phyloP scores from a whole-genome alignment of 2,113 vertebrate species.

The Centrocercus urophasianus region DNA sequence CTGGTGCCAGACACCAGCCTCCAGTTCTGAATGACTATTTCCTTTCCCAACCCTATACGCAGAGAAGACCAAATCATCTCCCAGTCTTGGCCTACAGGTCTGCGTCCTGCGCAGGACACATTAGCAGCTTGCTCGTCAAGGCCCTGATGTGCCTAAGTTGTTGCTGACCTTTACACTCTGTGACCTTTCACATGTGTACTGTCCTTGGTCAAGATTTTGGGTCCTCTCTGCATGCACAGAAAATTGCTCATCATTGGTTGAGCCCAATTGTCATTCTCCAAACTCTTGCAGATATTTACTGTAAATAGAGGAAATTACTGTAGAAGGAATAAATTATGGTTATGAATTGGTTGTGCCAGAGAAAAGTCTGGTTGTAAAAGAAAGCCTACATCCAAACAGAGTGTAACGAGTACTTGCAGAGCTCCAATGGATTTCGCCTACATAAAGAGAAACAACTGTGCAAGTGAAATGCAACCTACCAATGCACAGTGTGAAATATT shows the following conservation, averaged over 20 bases:
- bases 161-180: rapidly evolving
- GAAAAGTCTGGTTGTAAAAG: not conserved
- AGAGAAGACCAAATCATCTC: not conserved
- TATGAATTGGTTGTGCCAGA: not conserved
- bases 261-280: not conserved
- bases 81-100: not conserved
- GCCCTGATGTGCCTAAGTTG: too few relatives aligned
- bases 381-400: not conserved
- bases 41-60: not conserved
- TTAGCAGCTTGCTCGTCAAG: not conserved
- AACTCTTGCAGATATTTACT: not conserved
- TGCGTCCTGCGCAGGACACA: not conserved
- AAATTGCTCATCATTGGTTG: not conserved
- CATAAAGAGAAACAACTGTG: not conserved
- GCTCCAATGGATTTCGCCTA: not conserved
- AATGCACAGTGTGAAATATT: not conserved
- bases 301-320: not conserved
- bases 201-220: not conserved
- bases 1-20: not conserved
- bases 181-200: not conserved
- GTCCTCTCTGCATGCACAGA: rapidly evolving
- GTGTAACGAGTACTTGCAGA: not conserved
- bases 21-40: not conserved
- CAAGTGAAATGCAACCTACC: not conserved
- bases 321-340: not conserved